A percentile compares a stretch with the other conserved stretches of the same genome.
These are phyloP conservation scores for Lynx canadensis DNA, from an alignment of 2,113 vertebrate species.

Conservation along the genomic window DNA sequence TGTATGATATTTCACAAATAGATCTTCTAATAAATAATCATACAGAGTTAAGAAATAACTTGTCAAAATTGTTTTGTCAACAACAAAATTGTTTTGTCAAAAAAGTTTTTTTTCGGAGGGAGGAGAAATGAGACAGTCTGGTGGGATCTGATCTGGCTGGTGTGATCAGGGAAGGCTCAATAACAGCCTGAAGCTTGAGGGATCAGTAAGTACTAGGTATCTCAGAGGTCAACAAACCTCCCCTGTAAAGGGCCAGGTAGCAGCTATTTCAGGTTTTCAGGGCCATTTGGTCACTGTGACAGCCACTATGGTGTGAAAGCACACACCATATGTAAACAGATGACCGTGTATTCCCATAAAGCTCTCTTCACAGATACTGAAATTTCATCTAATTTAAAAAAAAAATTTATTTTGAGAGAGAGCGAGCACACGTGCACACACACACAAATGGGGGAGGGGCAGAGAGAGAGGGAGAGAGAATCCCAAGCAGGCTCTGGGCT, in stretches of 20 bases:
- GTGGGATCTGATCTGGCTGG: not conserved
- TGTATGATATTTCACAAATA: not conserved
- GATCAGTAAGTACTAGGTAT: not conserved
- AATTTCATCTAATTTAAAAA: not conserved
- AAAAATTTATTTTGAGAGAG: too few species aligned
- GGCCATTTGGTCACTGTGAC: not conserved
- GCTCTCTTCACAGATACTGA: not conserved
- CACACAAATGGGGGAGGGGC: too few species aligned
- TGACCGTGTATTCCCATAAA: not conserved
- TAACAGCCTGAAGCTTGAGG: not conserved
- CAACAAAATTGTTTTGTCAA: not conserved
- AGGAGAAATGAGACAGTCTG: not conserved
- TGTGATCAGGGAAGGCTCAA: not conserved
- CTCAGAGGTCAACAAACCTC: not conserved
- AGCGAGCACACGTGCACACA: too few species aligned
- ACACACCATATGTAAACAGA: not conserved
- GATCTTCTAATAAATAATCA: not conserved
- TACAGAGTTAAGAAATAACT: not conserved
- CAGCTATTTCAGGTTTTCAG: not conserved
- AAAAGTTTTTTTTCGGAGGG: not conserved
- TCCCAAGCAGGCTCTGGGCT: too few species aligned
- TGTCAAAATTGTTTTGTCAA: not conserved
- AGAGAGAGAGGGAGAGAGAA: too few species aligned
- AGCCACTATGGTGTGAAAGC: not conserved
- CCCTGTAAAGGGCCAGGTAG: not conserved